phyloP scores from a whole-genome alignment of 2,113 vertebrate species.

The Cettia cetti region DNA sequence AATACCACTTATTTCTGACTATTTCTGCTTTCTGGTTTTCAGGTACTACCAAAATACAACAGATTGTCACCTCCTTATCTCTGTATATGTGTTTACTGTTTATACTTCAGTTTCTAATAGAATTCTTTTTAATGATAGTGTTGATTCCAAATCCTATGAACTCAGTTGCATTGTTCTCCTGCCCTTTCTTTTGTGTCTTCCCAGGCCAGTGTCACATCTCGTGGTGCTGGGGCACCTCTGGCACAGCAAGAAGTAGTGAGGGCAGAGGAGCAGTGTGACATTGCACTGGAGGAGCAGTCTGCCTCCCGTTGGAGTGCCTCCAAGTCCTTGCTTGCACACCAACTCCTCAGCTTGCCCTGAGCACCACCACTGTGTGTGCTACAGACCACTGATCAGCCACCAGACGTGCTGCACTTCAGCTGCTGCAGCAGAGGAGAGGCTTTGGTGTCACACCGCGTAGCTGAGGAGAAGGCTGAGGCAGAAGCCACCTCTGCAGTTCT shows the following conservation, averaged over 20 bases:
- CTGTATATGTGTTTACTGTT: neutral
- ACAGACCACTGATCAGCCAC: neutral
- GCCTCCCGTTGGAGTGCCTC: neutral
- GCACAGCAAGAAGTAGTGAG: neutral
- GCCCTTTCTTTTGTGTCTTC: neutral
- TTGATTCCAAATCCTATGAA: neutral
- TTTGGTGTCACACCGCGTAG: fast-evolving
- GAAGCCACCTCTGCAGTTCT: neutral
- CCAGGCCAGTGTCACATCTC: neutral
- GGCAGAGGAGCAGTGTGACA: neutral
- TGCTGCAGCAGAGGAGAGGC: neutral
- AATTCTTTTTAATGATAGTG: neutral
- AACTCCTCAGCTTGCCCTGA: neutral
- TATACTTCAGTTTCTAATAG: neutral
- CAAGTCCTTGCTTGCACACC: neutral
- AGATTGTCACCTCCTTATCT: neutral
- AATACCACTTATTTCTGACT: neutral
- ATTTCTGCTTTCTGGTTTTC: neutral
- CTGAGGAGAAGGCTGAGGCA: neutral
- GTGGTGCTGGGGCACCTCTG: neutral
- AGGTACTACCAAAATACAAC: neutral
- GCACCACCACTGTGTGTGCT: fast-evolving
- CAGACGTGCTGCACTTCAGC: neutral
- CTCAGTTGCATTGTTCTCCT: neutral
- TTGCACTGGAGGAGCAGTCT: neutral